Evolutionary conservation across 1,140 invertebrate species (phyloP).

Genomic region (Wasmannia auropunctata): DNA sequence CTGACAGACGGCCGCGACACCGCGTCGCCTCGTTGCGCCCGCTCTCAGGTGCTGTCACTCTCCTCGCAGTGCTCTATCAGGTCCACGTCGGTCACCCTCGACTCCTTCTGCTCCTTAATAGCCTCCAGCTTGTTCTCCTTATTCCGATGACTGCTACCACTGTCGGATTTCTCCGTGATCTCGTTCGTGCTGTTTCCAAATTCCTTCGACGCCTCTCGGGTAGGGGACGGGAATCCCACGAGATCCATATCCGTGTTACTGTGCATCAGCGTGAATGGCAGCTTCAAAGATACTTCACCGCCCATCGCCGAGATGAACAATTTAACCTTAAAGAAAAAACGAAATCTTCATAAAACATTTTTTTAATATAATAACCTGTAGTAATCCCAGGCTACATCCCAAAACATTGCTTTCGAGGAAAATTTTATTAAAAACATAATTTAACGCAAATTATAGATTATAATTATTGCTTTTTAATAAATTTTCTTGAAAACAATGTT

Average conservation of each 20-base stretch:
- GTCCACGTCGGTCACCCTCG: constrained; percentile 75
- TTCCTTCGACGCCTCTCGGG: constrained; percentile 54
- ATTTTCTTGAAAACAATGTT: too few relatives aligned
- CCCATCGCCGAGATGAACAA: constrained; percentile 91
- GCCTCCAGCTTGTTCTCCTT: constrained; percentile 50
- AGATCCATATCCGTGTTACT: constrained; percentile 83
- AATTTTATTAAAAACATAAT: too few relatives aligned
- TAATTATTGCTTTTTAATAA: too few relatives aligned
- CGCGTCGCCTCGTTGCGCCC: constrained; percentile 72
- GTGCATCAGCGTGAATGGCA: constrained; percentile 92
- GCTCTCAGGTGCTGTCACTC: constrained; percentile 79
- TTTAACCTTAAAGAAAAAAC: constrained; percentile 86
- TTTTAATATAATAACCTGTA: too few relatives aligned
- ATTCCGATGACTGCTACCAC: constrained; percentile 44
- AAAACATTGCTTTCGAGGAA: too few relatives aligned
- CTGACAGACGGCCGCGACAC: constrained; percentile 62
- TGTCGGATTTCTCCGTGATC: constrained; percentile 38
- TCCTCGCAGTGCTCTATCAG: constrained; percentile 79
- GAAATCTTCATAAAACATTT: background rate
- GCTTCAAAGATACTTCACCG: constrained; percentile 91
- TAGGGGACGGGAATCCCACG: constrained; percentile 71
- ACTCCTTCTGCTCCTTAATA: constrained; percentile 63
- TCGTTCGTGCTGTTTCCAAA: constrained; percentile 63
- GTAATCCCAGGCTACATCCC: too few relatives aligned
- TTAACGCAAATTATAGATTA: too few relatives aligned